These are phyloP conservation scores for Propithecus coquereli DNA, from an alignment of 2,113 vertebrate genomes.

Conservation along the genomic window DNA sequence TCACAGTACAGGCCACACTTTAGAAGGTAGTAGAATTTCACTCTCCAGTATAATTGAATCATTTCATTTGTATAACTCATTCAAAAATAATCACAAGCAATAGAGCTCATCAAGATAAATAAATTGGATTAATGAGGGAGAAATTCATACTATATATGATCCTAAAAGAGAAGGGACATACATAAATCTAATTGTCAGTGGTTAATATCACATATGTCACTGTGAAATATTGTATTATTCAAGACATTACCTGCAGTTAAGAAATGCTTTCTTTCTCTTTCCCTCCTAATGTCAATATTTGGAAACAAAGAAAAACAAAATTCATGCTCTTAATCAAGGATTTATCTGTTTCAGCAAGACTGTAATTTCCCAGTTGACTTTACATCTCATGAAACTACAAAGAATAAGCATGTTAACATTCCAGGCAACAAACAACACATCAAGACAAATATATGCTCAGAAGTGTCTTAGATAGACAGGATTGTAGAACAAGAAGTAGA, in stretches of 20 bases:
- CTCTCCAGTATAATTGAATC: background rate
- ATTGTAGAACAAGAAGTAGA: constrained; percentile 15
- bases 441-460: background rate
- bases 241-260: background rate
- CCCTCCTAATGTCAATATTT: background rate
- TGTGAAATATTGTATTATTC: background rate
- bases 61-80: background rate
- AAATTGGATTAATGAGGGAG: background rate
- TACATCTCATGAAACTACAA: constrained; percentile 9
- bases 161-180: background rate
- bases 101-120: background rate
- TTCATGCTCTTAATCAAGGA: background rate
- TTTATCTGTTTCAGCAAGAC: constrained; percentile 3
- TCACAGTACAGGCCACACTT: background rate
- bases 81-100: background rate
- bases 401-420: constrained; percentile 5
- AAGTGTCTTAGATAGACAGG: background rate
- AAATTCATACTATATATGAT: background rate
- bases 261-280: background rate
- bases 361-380: constrained; percentile 34
- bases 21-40: background rate
- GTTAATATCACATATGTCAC: background rate
- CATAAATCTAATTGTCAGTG: background rate
- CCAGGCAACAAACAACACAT: background rate
- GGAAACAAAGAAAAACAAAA: constrained; percentile 9